Evolutionary conservation across 37 sponge, comb jelly and placozoan species (phyloP), one percentile per base, ranked within the genome.

Genomic region (Mnemiopsis leidyi): DNA sequence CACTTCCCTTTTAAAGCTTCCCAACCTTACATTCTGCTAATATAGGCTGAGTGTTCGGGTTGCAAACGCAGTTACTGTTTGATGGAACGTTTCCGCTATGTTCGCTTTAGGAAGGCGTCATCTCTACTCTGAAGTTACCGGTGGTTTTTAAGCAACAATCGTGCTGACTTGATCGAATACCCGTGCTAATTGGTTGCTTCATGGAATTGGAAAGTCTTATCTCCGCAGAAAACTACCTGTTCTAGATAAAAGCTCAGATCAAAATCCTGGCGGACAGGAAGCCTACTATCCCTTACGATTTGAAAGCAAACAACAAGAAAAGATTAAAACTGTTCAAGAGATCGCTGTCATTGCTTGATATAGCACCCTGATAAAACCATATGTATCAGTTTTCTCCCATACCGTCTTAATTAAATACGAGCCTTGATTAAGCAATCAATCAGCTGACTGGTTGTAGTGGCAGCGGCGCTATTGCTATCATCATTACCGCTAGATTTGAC

Each of bases 391-490:
- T 85, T 40, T 85, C 90, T 85, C 90, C 61, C 90, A 85, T 40
- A 37, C 90, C 75, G 3, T 85, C 29, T 39, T 85, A 85, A 85
- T 85, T 85, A 40, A 85, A 85, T 85, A 85, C 90, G 90, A 36
- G 90, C 90, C 90, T 40, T 85, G 61, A 40, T 85, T 40, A 85
- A 40, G 90, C 90, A 85, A 85, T 85, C 90, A 85, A 85, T 85
- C 90, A 29, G 90, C 0, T 13, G 79, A 32, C 79, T 77, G 36
- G 79, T 33, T 18, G 79, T 77, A 77, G 30, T 34, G 36, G 61
- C 61, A 18, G 61, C 5, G 61, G 9, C 79, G 26, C 36, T 32
- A 77, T 32, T 77, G 36, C 32, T 77, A 31, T 32, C 9, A 77
- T 34, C 61, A 48, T 48, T 48, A 13, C 61, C 13, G 61, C 13